Base-by-base conservation (phyloP, 2,797 vertebrate species). In the Sus cebifrons region DNA sequence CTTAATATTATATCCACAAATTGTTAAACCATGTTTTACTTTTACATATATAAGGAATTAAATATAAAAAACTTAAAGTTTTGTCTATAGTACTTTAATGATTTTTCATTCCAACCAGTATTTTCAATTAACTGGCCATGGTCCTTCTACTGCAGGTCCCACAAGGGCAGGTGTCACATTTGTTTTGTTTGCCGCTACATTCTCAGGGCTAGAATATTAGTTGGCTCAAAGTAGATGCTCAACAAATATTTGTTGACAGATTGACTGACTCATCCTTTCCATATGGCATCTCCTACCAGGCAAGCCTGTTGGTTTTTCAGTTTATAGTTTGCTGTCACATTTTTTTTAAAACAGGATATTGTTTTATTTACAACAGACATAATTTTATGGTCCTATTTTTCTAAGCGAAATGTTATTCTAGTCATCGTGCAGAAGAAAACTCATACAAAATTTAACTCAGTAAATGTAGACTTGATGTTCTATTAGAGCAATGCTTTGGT, bases 291-390 rank as follows among this genome's bases (percentile, higher is more conserved):
- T 81, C 78, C 78, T 32, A 83, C 86, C n/a, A 91, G 8, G 65
- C 36, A 95, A 81, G 79, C 32, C 56, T 29, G 64, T 70, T 96
- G 56, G 23, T 62, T 95, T 95, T 97, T 95, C 89, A 97, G 93
- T 91, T 96, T 96, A 92, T 70, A 71, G 36, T 96, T 67, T 92
- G 65, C 86, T 93, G 83, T 95, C 83, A 94, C 29, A 93, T 94
- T 96, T 97, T 94, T 97, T 82, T 0, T 27, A 95, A 95, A 96
- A 95, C 62, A 94, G n/a, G 49, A 32, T 88, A 88, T 95, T 96
- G 11, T 95, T 81, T 96, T 93, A 94, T 93, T 97, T 97, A 94
- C 70, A 84, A 77, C 75, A 92, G 78, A 94, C 18, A 94, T 56
- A 73, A 75, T 96, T 94, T 86, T 86, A 49, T 65, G 29, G 25